phyloP scores from a whole-genome alignment of 2,888 invertebrate species.

The Leucoptera coffeella region DNA sequence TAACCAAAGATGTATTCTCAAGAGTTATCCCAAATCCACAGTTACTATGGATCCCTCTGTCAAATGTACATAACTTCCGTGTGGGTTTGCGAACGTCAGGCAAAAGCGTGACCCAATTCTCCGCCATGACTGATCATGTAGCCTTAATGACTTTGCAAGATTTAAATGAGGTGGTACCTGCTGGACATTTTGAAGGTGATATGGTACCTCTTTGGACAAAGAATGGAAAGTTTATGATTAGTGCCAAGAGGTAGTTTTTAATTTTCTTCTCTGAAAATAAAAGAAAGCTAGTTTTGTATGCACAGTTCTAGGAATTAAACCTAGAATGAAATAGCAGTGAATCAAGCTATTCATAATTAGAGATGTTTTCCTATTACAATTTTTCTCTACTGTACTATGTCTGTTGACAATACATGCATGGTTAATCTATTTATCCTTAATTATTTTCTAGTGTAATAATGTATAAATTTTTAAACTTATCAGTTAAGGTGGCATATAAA shows the following conservation, averaged over 20 bases:
- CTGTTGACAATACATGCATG: too few relatives aligned
- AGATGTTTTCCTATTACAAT: too few relatives aligned
- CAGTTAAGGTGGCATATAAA: too few relatives aligned
- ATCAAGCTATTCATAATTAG: too few relatives aligned
- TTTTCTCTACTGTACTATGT: too few relatives aligned
- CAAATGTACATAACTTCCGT: constrained; percentile 59
- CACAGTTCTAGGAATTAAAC: too few relatives aligned
- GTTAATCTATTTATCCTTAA: too few relatives aligned
- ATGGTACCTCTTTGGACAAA: constrained; percentile 73
- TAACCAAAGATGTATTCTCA: constrained; percentile 70
- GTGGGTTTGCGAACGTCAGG: constrained; percentile 59
- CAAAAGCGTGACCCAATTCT: constrained; percentile 63
- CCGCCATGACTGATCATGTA: constrained; percentile 51
- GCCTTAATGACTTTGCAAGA: constrained; percentile 60
- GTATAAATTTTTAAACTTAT: too few relatives aligned
- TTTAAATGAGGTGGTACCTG: constrained; percentile 57
- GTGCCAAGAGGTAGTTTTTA: constrained; percentile 50
- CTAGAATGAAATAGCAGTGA: too few relatives aligned
- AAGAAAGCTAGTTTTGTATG: too few relatives aligned
- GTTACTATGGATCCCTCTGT: constrained; percentile 66
- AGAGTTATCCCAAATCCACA: constrained; percentile 56
- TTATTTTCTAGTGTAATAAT: too few relatives aligned
- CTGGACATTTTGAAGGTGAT: constrained; percentile 66
- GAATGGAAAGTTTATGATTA: constrained; percentile 65
- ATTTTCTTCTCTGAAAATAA: too few relatives aligned